A percentile compares a stretch with the other conserved stretches of the same genome.
phyloP scores from a whole-genome alignment of 1,140 invertebrate species.

The Calliphora vicina region DNA sequence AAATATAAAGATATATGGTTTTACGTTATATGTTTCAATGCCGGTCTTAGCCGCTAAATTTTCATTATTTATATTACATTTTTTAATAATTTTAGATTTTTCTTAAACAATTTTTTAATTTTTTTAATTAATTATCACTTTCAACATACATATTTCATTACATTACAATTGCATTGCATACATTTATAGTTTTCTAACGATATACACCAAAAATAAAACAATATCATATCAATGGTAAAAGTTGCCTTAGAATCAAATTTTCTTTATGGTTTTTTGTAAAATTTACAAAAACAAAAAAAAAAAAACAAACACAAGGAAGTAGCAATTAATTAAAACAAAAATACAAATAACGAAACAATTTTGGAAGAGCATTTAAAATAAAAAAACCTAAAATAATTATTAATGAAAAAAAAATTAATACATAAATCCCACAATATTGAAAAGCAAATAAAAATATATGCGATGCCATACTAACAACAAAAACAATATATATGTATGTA shows the following conservation, averaged over 20 bases:
- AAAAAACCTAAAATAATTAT: background rate
- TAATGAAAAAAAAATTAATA: background rate
- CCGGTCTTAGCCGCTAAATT: too few relatives aligned
- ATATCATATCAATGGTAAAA: conserved; percentile 61
- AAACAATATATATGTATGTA: background rate
- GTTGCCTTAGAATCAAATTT: conserved; percentile 56
- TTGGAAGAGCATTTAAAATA: conserved; percentile 31
- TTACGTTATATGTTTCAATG: too few relatives aligned
- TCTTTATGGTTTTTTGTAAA: conserved; percentile 44
- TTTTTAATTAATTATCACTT: too few relatives aligned
- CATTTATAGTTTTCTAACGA: background rate
- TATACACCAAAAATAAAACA: conserved; percentile 44
- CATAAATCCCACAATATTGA: background rate
- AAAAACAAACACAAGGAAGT: background rate
- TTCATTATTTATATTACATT: too few relatives aligned
- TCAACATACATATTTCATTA: background rate
- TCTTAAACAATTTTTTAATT: too few relatives aligned
- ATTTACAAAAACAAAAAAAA: conserved; percentile 31
- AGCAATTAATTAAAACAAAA: conserved; percentile 4
- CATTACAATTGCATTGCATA: background rate
- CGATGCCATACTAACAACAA: background rate
- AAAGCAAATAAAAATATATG: conserved; percentile 5
- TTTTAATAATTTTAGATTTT: too few relatives aligned
- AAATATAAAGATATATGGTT: too few relatives aligned
- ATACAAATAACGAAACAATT: conserved; percentile 11